Base-by-base conservation (phyloP, 2,888 invertebrate species). In the Malthinus seriepunctatus region DNA sequence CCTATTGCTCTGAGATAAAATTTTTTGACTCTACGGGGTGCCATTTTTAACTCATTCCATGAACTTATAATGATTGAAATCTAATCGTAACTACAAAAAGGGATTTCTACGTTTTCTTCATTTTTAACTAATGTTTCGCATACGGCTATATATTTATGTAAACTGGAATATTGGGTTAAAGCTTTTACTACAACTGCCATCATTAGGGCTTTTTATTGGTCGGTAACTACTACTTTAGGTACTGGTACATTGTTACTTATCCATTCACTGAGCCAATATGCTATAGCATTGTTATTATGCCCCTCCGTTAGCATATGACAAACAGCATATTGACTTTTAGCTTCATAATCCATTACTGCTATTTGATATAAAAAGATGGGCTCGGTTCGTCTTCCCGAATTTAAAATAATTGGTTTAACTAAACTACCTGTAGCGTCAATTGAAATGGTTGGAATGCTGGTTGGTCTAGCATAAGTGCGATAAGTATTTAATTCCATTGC, bases 1-100 rank as follows among this genome's bases (percentile, higher is more conserved):
- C 32, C 47, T 3, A 33, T 33, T 4, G 47, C 7, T 32, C 47
- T n/a, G 8, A 47, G 7, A 47, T 47, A 47, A 33, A 47, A 47
- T 5, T 33, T 32, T 11, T 32, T 47, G 2, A 47, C 10, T n/a
- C 47, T 1, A 6, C 11, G 32, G 7, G 32, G 2, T 31, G 12
- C 11, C 0, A 2, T 11, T 10, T 47, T 47, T 7, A 47, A 11
- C 9, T 47, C 47, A 7, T 8, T n/a, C 47, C 47, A 47, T 3
- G 0, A n/a, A 47, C 47, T 47, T 32, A 47, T 8, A 3, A 47
- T 47, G 47, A 9, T 32, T 32, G 3, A 47, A 32, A 10, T 47
- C 47, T 3, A n/a, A 8, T 12, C 32, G 8, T 3, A 33, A 2
- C 33, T 33, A n/a, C 33, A 47, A 9, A 8, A 8, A 4, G 47